Base-by-base conservation (phyloP, 2,797 vertebrate genomes). In the Lepus oiostolus region DNA sequence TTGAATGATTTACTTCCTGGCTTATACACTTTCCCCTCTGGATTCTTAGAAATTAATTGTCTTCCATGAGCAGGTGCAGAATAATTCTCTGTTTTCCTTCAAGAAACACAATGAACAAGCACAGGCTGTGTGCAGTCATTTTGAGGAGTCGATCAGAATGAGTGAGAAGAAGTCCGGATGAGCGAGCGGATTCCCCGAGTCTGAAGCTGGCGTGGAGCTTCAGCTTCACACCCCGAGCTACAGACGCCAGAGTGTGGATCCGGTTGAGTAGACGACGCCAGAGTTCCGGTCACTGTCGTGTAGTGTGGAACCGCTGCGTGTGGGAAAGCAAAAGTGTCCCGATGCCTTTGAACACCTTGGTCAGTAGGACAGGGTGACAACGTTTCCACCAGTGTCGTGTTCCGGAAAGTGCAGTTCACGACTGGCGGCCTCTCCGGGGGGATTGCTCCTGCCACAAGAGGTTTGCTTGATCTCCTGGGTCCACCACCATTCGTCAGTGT, bases 41-140 rank as follows among this genome's bases (percentile, higher is more conserved):
- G 22, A 26, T 85, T 94, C 85, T 95, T 60, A 85, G 77, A 94
- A 95, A 79, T 84, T 80, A 89, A 84, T 91, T 42, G 21, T 85
- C 74, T 93, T 79, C 94, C 26, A 79, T 75, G 74, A 74, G 52
- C 68, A 79, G 62, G 28, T 90, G 3, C 50, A 71, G 21, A 92
- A 76, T 95, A 92, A 95, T 92, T 95, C 82, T 87, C 74, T 95
- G 83, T 92, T 96, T 95, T 93, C 42, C 77, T 88, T 92, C 79
- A 93, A 79, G 85, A 92, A 85, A 75, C 76, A 38, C 74, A 82
- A 80, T 93, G 87, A 90, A 50, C 80, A 92, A 80, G 76, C 42
- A 81, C 54, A 70, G 8, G 90, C 88, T 92, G 68, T 26, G 82
- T 63, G 81, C 85, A 93, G 84, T 84, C 38, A 87, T 70, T 94